Conservation (phyloP, 2,888 invertebrate genomes). For the Dasysyrphus albostriatus region DNA sequence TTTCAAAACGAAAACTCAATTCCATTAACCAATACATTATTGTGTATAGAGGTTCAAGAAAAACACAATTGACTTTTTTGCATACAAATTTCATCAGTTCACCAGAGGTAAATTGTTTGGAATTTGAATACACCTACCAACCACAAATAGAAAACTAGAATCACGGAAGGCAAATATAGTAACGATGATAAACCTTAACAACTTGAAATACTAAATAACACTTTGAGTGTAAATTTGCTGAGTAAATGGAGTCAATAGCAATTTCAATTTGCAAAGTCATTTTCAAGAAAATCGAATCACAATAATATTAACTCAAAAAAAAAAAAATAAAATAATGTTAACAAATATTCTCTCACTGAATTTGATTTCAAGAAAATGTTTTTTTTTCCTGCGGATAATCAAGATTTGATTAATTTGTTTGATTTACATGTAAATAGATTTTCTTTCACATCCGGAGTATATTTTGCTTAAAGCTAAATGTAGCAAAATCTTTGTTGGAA, state of each 20-base stretch:
- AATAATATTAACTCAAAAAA: no score
- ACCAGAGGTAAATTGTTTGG: background rate
- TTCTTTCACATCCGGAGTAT: no score
- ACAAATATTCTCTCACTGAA: no score
- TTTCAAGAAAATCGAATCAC: conserved; percentile 3
- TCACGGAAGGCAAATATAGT: conserved; percentile 1
- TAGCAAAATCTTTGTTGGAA: no score
- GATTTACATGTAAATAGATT: no score
- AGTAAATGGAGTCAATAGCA: conserved; percentile 23
- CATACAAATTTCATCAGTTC: background rate
- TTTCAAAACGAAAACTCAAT: conserved; percentile 55
- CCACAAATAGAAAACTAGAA: background rate
- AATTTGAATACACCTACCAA: background rate
- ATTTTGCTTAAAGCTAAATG: no score
- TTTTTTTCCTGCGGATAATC: background rate
- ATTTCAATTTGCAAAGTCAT: conserved; percentile 30
- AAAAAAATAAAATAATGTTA: background rate
- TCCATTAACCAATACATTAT: conserved; percentile 36
- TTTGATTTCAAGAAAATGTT: background rate
- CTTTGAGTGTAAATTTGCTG: conserved; percentile 25
- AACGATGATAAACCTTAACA: background rate
- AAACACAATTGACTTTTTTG: background rate
- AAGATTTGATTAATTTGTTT: conserved; percentile 10
- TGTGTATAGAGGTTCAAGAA: background rate
- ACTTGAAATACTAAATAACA: background rate